Evolutionary conservation across 2,113 vertebrate genomes (phyloP).

Genomic region (Semnornis frantzii): DNA sequence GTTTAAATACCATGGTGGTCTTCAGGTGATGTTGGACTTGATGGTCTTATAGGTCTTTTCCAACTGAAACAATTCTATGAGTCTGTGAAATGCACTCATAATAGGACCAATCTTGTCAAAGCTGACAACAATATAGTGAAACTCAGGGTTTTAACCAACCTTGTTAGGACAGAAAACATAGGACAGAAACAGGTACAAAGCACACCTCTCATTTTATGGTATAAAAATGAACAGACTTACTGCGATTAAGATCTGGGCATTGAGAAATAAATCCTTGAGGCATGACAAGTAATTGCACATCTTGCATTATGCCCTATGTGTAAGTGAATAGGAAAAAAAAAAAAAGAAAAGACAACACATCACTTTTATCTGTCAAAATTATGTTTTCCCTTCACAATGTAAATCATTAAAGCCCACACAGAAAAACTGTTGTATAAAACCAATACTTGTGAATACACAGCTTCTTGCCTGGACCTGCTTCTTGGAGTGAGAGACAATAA

Average conservation of each 20-base stretch:
- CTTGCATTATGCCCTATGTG: conserved; percentile 94
- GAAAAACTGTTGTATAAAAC: conserved; percentile 25
- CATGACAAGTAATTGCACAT: conserved; percentile 95
- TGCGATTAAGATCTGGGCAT: conserved; percentile 98
- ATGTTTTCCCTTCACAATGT: conserved; percentile 21
- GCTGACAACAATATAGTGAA: conserved; percentile 8
- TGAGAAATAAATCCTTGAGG: conserved; percentile 98
- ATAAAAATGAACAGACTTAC: conserved; percentile 82
- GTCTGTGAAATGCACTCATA: background rate
- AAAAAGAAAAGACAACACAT: background rate
- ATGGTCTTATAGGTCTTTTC: too few relatives aligned
- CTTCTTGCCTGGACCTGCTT: background rate
- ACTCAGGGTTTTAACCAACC: conserved; percentile 27
- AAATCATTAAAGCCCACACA: conserved; percentile 35
- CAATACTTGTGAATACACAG: conserved; percentile 14
- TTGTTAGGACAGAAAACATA: conserved; percentile 29
- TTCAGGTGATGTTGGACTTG: too few relatives aligned
- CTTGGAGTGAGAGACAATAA: background rate
- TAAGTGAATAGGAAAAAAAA: background rate
- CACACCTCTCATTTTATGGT: conserved; percentile 16
- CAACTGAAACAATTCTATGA: too few relatives aligned
- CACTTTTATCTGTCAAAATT: conserved; percentile 54
- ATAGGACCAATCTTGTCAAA: background rate
- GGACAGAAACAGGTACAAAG: conserved; percentile 36
- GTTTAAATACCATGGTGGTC: too few relatives aligned